Evolutionary conservation across 2,888 invertebrate genomes (phyloP).

Genomic region (Kryphioiulus occultus): DNA sequence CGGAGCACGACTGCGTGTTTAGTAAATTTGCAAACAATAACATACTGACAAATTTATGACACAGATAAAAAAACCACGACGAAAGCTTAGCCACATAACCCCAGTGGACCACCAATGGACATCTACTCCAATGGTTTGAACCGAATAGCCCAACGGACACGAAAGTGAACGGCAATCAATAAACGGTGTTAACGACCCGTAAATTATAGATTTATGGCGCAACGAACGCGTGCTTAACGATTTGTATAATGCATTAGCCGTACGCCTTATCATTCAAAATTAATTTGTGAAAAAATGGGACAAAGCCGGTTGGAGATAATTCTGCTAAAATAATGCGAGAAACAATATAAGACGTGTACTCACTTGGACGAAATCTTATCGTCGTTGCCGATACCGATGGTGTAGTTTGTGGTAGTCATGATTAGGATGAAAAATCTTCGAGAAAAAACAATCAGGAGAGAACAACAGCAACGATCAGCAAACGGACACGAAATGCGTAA

Average conservation of each 20-base stretch:
- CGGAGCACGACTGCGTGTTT: not conserved
- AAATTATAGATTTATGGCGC: not conserved
- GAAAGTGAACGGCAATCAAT: not conserved
- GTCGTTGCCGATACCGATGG: conserved; percentile 33
- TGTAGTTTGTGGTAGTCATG: conserved; percentile 48
- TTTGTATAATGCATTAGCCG: not conserved
- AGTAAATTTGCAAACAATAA: not conserved
- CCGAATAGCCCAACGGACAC: too few species aligned
- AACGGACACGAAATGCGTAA: not conserved
- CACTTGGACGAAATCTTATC: conserved; percentile 47
- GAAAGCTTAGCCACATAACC: too few species aligned
- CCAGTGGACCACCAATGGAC: too few species aligned
- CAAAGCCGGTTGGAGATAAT: not conserved
- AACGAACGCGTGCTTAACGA: not conserved
- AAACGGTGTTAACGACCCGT: not conserved
- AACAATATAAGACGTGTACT: conserved; percentile 29
- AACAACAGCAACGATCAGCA: not conserved
- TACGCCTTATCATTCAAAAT: not conserved
- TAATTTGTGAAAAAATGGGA: conserved; percentile 8
- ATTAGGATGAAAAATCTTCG: not conserved
- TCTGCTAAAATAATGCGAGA: not conserved
- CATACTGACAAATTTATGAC: too few species aligned
- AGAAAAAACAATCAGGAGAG: not conserved
- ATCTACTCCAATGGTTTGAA: too few species aligned
- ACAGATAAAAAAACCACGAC: too few species aligned